Evolutionary conservation across 2,888 invertebrate genomes (phyloP).

Genomic region (Plagiodera versicolora): DNA sequence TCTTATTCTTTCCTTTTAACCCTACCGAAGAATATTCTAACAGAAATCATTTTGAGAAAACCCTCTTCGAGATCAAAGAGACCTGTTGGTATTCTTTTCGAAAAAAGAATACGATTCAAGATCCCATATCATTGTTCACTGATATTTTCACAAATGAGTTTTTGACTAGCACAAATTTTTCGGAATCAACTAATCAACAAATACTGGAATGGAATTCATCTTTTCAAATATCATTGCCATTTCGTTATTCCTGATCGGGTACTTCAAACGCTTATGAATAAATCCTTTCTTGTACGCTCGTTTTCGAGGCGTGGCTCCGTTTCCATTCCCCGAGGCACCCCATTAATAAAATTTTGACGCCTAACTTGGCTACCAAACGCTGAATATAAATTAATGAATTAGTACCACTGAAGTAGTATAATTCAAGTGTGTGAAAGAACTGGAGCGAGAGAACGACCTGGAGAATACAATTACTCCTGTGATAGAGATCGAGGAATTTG

Average conservation of each 20-base stretch:
- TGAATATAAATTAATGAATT: conserved; percentile 54
- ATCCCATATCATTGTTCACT: no score
- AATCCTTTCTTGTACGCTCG: conserved; percentile 35
- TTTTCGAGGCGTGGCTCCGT: conserved; percentile 46
- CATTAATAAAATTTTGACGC: conserved; percentile 54
- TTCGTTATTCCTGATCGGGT: not conserved
- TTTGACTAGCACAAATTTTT: no score
- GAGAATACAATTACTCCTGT: conserved; percentile 6
- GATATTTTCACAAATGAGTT: no score
- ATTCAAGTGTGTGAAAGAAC: conserved; percentile 22
- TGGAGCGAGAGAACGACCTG: conserved; percentile 14
- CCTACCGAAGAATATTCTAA: no score
- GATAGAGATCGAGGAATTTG: conserved; percentile 11
- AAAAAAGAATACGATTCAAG: no score
- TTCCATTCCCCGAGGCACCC: conserved; percentile 44
- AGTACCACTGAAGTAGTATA: conserved; percentile 38
- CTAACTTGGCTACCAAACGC: conserved; percentile 51
- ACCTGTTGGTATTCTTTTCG: no score
- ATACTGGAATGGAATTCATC: no score
- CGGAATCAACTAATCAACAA: no score
- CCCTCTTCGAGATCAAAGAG: no score
- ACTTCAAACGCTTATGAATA: conserved; percentile 16
- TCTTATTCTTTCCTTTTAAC: no score
- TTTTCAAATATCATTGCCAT: no score
- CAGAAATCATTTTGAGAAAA: no score